Evolutionary conservation across 2,113 vertebrate genomes (phyloP).

Genomic region (Microcebus murinus): DNA sequence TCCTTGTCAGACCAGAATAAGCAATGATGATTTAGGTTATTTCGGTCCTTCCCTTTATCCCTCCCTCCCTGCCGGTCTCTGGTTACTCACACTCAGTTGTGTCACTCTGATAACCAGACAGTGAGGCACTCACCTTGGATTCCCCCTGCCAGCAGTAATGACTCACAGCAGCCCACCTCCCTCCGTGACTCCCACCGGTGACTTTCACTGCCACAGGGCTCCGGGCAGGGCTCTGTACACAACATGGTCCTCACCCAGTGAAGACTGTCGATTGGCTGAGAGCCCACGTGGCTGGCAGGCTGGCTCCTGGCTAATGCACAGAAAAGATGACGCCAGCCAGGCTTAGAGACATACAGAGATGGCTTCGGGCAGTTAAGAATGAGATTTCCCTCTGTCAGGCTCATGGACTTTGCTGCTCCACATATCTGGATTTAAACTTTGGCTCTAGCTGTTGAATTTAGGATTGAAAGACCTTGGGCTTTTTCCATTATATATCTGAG

Average conservation of each 20-base stretch:
- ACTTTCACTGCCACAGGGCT: not conserved
- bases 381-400: not conserved
- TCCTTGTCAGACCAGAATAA: not conserved
- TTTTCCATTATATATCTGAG: not conserved
- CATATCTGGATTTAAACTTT: not conserved
- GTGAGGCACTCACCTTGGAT: not conserved
- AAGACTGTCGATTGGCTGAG: not conserved
- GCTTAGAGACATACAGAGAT: not conserved
- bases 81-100: constrained; percentile 22
- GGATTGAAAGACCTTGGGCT: not conserved
- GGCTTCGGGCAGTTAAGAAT: fast-evolving
- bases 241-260: not conserved
- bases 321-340: not conserved
- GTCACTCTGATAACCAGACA: constrained; percentile 18
- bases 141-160: not conserved
- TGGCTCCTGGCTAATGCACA: not conserved
- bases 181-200: not conserved
- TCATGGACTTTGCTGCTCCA: fast-evolving
- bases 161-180: not conserved
- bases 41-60: not conserved
- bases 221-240: not conserved
- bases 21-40: not conserved
- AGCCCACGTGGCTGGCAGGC: not conserved
- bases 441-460: not conserved
- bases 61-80: not conserved